Percentiles rank a stretch among this genome's conserved stretches.
Evolutionary conservation across 2,113 vertebrate genomes (phyloP).

Genomic region (Osmerus mordax): DNA sequence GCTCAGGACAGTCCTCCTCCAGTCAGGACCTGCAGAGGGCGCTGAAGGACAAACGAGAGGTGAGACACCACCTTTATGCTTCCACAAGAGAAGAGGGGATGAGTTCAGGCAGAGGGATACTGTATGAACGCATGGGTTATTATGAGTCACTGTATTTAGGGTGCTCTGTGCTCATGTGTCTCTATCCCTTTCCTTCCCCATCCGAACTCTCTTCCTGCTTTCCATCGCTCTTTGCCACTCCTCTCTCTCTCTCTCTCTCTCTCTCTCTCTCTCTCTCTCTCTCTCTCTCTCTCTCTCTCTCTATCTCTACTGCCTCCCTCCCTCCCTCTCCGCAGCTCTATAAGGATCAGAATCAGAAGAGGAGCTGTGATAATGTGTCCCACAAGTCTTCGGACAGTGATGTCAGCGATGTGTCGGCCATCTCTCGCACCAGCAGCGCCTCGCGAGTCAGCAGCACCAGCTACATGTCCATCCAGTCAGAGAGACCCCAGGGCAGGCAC

Average conservation of each 20-base stretch:
- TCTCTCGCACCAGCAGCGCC: conserved; percentile 99
- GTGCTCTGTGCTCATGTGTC: too few relatives aligned
- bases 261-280: background rate
- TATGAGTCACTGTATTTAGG: too few relatives aligned
- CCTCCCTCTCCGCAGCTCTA: conserved; percentile 68
- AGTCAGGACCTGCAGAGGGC: conserved; percentile 92
- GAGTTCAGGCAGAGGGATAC: too few relatives aligned
- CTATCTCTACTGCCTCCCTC: background rate
- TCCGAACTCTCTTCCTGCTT: too few relatives aligned
- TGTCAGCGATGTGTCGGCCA: conserved; percentile 97
- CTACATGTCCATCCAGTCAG: conserved; percentile 99
- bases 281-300: background rate
- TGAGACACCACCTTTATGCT: conserved; percentile 19
- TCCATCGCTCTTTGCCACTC: background rate
- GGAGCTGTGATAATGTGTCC: conserved; percentile 95
- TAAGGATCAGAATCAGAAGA: conserved; percentile 91
- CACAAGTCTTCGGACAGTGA: conserved; percentile 98
- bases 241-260: background rate
- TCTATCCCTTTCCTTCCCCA: too few relatives aligned
- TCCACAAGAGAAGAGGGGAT: too few relatives aligned
- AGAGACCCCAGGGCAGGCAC: conserved; percentile 88
- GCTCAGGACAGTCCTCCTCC: conserved; percentile 85
- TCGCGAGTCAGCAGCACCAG: conserved; percentile 99
- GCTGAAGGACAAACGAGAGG: conserved; percentile 77
- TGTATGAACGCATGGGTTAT: too few relatives aligned